Evolutionary conservation across 2,888 invertebrate species (phyloP).

Genomic region (Onthophagus sagittarius): DNA sequence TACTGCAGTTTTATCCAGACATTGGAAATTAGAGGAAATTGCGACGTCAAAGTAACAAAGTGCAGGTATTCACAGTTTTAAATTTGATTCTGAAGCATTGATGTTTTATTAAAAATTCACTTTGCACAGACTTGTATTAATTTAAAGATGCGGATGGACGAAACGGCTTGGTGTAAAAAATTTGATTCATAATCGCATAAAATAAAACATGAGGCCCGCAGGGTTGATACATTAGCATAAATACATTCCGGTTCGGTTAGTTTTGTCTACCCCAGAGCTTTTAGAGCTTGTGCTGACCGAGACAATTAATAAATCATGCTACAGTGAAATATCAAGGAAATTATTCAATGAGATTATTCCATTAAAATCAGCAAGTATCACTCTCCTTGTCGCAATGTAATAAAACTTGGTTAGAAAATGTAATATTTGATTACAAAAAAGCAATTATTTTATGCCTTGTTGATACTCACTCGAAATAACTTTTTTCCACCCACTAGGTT

Average conservation of each 20-base stretch:
- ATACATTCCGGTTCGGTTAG: no score
- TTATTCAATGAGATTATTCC: no score
- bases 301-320: background rate
- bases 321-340: background rate
- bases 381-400: no score
- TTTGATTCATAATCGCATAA: background rate
- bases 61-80: constrained; percentile 1
- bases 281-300: background rate
- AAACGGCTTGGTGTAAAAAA: background rate
- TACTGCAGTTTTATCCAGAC: constrained; percentile 5
- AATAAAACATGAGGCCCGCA: background rate
- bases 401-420: no score
- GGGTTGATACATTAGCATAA: no score
- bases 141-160: no score
- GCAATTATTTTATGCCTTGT: no score
- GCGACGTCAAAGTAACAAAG: background rate
- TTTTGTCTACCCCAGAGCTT: background rate
- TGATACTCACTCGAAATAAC: background rate
- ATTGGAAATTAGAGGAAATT: background rate
- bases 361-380: no score
- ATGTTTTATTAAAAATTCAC: background rate
- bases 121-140: no score
- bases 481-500: background rate
- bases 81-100: constrained; percentile 8
- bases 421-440: no score